phyloP scores from a whole-genome alignment of 2,888 invertebrate genomes.

The Druceiella hillmani region DNA sequence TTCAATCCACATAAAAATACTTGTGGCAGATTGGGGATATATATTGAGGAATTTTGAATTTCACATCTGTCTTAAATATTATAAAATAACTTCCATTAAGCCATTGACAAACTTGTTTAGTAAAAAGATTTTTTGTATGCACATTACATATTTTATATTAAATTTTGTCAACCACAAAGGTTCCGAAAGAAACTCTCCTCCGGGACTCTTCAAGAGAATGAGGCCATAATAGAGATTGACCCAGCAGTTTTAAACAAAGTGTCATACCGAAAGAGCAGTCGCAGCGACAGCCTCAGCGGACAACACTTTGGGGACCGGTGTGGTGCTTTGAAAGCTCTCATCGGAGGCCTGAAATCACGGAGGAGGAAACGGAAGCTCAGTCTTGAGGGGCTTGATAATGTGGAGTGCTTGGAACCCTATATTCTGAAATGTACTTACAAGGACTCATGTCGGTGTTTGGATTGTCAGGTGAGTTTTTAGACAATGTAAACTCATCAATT shows the following conservation, averaged over 20 bases:
- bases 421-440: conserved; percentile 38
- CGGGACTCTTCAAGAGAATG: conserved; percentile 9
- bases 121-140: neutral
- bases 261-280: conserved; percentile 28
- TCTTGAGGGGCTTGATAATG: conserved; percentile 31
- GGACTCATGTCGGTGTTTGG: conserved; percentile 41
- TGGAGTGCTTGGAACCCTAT: conserved; percentile 33
- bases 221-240: conserved; percentile 31
- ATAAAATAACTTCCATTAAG: too few relatives aligned
- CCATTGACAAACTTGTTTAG: too few relatives aligned
- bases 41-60: too few relatives aligned
- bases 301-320: conserved; percentile 25
- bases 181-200: conserved; percentile 3
- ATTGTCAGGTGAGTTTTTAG: conserved; percentile 35
- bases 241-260: conserved; percentile 33
- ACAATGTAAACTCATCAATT: neutral
- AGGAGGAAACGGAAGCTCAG: conserved; percentile 36
- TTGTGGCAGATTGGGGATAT: too few relatives aligned
- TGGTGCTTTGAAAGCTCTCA: conserved; percentile 30
- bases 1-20: too few relatives aligned
- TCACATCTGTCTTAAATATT: too few relatives aligned
- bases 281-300: conserved; percentile 28
- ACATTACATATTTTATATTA: too few relatives aligned
- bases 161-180: too few relatives aligned
- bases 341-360: conserved; percentile 33